These are phyloP conservation scores for Psophia crepitans DNA, from an alignment of 2,113 vertebrate species.

Conservation along the genomic window DNA sequence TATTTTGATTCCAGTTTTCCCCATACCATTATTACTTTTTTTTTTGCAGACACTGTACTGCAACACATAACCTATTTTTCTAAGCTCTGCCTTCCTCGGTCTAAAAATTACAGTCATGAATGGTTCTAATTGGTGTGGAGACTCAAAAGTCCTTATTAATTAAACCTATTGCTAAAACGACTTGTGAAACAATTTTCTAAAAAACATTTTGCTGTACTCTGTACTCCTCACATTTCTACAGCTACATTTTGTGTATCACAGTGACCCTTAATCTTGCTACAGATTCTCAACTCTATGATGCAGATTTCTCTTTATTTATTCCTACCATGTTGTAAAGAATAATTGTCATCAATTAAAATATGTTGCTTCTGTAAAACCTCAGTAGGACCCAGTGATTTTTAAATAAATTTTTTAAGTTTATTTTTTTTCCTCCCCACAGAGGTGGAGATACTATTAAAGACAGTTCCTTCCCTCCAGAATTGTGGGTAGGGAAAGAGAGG, in stretches of 20 bases:
- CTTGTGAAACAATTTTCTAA: background rate
- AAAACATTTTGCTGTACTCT: background rate
- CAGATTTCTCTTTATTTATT: background rate
- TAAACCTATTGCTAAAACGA: background rate
- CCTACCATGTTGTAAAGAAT: background rate
- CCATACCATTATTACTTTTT: accelerated
- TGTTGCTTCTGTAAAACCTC: background rate
- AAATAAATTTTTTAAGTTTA: background rate
- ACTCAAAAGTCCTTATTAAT: background rate
- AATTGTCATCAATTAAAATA: background rate
- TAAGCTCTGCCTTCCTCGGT: background rate
- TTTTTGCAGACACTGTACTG: background rate
- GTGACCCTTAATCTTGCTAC: accelerated
- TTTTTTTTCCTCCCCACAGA: background rate
- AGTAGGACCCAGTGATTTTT: background rate
- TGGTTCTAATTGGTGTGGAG: background rate
- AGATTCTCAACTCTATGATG: background rate
- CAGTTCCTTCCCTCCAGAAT: background rate
- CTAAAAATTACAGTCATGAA: background rate
- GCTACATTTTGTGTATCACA: background rate
- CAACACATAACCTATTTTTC: background rate
- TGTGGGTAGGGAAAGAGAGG: background rate
- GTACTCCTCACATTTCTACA: background rate
- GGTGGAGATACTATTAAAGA: background rate
- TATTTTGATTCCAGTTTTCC: background rate